Evolutionary conservation across 53 echinoderm and acorn worm species (phyloP).

Genomic region (Henricia sp.): DNA sequence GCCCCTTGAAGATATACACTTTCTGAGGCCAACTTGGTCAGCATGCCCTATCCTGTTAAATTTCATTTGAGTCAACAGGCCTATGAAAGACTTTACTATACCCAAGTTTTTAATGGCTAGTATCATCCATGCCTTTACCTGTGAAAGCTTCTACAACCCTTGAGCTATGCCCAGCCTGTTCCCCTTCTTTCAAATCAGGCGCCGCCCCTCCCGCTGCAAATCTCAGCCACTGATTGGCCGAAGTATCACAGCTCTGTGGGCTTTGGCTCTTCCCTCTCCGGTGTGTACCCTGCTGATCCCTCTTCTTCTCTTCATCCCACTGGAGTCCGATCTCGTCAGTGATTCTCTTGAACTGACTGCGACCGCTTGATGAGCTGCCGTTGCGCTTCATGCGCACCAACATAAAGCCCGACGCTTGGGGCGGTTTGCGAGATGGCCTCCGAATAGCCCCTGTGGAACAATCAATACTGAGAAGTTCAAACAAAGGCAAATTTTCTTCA

Average conservation of each 20-base stretch:
- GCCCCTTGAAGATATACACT: too few relatives aligned
- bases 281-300: conserved; percentile 61
- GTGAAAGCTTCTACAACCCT: conserved; percentile 89
- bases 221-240: conserved; percentile 90
- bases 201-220: conserved; percentile 81
- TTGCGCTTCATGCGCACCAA: conserved; percentile 80
- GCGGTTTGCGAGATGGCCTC: conserved; percentile 79
- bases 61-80: too few relatives aligned
- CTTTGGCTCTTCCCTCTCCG: conserved; percentile 78
- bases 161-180: background rate
- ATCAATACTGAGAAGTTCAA: too few relatives aligned
- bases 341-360: conserved; percentile 69
- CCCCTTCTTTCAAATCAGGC: background rate
- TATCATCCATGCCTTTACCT: conserved; percentile 49
- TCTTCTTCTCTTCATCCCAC: conserved; percentile 91
- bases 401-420: conserved; percentile 86
- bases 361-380: conserved; percentile 47
- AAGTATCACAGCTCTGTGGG: conserved; percentile 74
- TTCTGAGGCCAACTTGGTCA: too few relatives aligned
- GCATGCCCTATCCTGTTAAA: too few relatives aligned
- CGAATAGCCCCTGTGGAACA: conserved; percentile 64
- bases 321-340: conserved; percentile 77
- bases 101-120: too few relatives aligned
- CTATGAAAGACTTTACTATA: too few relatives aligned
- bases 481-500: too few relatives aligned